Base-by-base conservation (phyloP, 1,140 invertebrate species). In the Choristoneura fumiferana region DNA sequence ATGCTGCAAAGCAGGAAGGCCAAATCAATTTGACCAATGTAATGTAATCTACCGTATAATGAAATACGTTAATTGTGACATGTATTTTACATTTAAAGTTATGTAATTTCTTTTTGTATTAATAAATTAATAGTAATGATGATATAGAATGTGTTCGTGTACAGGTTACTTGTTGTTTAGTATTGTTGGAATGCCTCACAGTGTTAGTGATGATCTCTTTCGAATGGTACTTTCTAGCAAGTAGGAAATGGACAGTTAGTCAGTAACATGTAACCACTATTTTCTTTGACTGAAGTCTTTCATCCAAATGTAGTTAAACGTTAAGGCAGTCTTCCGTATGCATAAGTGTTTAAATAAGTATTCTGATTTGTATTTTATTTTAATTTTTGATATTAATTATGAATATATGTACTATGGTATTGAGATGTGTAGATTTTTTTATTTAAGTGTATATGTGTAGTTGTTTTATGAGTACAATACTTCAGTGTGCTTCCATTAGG, bases 221-320 rank as follows among this genome's bases (percentile, higher is more conserved):
- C 36, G 62, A 65, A 65, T 65, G 68, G 63, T 71, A 71, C 65
- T 70, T 61, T 66, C 34, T 54, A 54, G 52, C 52, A 36, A 54
- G 52, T 54, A 54, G 52, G 34, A 35, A 36, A 36, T 12, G 29
- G 29, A 54, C 13, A 36, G 14, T n/a, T 49, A 49, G 43, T 49
- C 43, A 49, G 43, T 43, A 45, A 43, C 4, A 43, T 43, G 40
- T 38, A 38, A 38, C 14, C 13, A 35, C 13, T 8, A 13, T 54
- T 34, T 14, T 34, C 13, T 14, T 14, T 13, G 29, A 54, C 9
- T 34, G 12, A 35, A 36, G 52, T 29, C 3, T 54, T 12, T 54
- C 10, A 17, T 36, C 9, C 34, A 36, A 54, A 54, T 36, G 10
- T 35, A 35, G 12, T n/a, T 54, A 29, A 13, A 13, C 9, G 14